phyloP scores from a whole-genome alignment of 1,140 invertebrate genomes.

The Aphaenogaster ashmeadi region DNA sequence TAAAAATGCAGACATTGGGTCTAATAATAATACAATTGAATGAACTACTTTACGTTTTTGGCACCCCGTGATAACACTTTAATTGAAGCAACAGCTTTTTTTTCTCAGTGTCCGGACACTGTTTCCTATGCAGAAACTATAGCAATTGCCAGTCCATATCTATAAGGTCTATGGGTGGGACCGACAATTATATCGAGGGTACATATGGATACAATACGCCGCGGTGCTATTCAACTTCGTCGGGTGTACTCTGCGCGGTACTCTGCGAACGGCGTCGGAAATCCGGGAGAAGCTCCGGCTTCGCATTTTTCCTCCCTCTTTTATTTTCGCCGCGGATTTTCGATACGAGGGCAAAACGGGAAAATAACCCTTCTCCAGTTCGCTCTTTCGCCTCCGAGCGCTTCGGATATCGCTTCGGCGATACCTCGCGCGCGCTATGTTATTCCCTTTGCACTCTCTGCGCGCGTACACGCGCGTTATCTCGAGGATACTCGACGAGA shows the following conservation, averaged over 20 bases:
- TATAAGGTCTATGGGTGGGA: too few relatives aligned
- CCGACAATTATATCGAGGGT: too few relatives aligned
- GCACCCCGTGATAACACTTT: too few relatives aligned
- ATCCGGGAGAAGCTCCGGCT: not conserved
- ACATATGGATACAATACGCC: not conserved
- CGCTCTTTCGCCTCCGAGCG: slow-evolving; percentile 16
- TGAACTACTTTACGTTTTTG: too few relatives aligned
- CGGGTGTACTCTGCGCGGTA: not conserved
- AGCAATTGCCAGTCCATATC: too few relatives aligned
- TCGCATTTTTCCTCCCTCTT: not conserved
- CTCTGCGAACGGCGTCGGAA: not conserved
- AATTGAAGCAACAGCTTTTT: too few relatives aligned
- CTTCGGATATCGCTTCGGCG: not conserved
- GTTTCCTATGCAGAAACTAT: too few relatives aligned
- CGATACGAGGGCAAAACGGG: slow-evolving; percentile 1
- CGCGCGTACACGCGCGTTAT: not conserved
- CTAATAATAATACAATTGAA: too few relatives aligned
- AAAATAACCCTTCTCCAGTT: slow-evolving; percentile 28
- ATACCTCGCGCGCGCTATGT: not conserved
- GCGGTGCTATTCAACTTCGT: not conserved
- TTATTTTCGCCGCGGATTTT: not conserved
- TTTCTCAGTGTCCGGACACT: too few relatives aligned
- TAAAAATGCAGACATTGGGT: too few relatives aligned
- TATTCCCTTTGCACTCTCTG: not conserved
- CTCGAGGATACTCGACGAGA: slow-evolving; percentile 19